These are phyloP conservation scores for Linnaemya tessellans DNA, from an alignment of 2,888 invertebrate species.

Conservation along the genomic window DNA sequence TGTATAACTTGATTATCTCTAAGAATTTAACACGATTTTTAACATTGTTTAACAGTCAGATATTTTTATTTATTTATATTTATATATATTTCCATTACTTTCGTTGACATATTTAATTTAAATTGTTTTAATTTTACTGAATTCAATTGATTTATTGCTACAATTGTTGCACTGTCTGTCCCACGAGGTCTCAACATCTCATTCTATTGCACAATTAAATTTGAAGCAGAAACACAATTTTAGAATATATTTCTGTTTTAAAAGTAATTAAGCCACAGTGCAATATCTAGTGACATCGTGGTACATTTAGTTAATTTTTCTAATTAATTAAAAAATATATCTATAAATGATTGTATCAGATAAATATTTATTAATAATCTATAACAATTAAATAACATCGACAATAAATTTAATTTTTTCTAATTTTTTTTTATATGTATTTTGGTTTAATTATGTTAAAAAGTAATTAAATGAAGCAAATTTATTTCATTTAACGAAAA, in stretches of 20 bases:
- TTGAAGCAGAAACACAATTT: neutral
- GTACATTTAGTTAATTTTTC: slow-evolving; percentile 39
- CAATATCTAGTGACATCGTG: no score
- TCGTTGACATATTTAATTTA: slow-evolving; percentile 56
- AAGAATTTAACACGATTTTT: neutral
- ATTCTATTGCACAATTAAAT: neutral
- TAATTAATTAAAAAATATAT: slow-evolving; percentile 48
- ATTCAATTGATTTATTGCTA: slow-evolving; percentile 41
- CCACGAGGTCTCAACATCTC: no score
- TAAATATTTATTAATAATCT: slow-evolving; percentile 48
- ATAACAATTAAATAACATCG: slow-evolving; percentile 71
- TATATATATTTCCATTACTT: slow-evolving; percentile 37
- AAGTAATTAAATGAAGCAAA: neutral
- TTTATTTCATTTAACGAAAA: neutral
- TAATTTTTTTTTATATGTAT: slow-evolving; percentile 13
- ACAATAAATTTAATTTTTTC: slow-evolving; percentile 35
- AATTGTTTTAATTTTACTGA: slow-evolving; percentile 14
- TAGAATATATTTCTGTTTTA: no score
- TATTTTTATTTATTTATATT: slow-evolving; percentile 51
- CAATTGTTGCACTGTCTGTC: slow-evolving; percentile 35
- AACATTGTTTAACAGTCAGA: slow-evolving; percentile 66
- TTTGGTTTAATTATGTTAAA: slow-evolving; percentile 14
- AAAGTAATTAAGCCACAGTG: no score
- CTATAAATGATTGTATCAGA: slow-evolving; percentile 51
- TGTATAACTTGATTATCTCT: no score